A percentile compares a stretch with the other conserved stretches of the same genome.
phyloP scores from a whole-genome alignment of 1,140 invertebrate species.

The Drosophila chauvacae region DNA sequence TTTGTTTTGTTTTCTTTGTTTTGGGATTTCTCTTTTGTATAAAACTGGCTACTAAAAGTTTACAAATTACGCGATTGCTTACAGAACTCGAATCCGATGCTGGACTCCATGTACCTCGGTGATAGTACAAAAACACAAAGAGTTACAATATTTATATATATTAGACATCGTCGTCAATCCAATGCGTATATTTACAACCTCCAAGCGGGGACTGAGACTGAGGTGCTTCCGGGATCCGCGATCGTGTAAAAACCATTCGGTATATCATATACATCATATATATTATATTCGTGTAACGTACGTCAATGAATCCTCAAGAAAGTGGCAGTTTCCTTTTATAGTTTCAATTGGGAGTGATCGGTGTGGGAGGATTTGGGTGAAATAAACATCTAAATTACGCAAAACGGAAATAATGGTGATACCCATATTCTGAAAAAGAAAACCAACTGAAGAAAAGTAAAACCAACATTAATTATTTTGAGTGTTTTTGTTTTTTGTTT shows the following conservation, averaged over 20 bases:
- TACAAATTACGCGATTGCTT: slow-evolving; percentile 72
- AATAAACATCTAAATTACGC: not conserved
- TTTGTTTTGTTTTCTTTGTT: not conserved
- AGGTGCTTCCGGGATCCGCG: slow-evolving; percentile 10
- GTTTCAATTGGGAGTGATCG: slow-evolving; percentile 6
- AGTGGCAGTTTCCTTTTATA: slow-evolving; percentile 64
- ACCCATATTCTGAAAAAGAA: slow-evolving; percentile 26
- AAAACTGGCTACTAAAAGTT: slow-evolving; percentile 70
- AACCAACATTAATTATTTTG: slow-evolving; percentile 60
- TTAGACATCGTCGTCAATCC: slow-evolving; percentile 39
- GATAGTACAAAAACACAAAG: slow-evolving; percentile 58
- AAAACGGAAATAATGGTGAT: not conserved
- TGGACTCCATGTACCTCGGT: slow-evolving; percentile 6
- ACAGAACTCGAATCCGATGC: slow-evolving; percentile 39
- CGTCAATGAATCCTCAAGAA: slow-evolving; percentile 50
- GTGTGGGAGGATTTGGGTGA: slow-evolving; percentile 1
- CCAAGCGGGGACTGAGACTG: slow-evolving; percentile 26
- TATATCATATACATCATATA: slow-evolving; percentile 5
- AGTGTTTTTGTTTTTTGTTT: slow-evolving; percentile 52
- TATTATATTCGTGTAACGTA: slow-evolving; percentile 22
- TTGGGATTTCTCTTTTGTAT: slow-evolving; percentile 34
- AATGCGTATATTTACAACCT: slow-evolving; percentile 43
- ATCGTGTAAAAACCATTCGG: slow-evolving; percentile 39
- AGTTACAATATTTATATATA: slow-evolving; percentile 80
- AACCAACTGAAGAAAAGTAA: slow-evolving; percentile 45